phyloP scores from a whole-genome alignment of 2,888 invertebrate species.

The Hydrotaea cyrtoneurina region DNA sequence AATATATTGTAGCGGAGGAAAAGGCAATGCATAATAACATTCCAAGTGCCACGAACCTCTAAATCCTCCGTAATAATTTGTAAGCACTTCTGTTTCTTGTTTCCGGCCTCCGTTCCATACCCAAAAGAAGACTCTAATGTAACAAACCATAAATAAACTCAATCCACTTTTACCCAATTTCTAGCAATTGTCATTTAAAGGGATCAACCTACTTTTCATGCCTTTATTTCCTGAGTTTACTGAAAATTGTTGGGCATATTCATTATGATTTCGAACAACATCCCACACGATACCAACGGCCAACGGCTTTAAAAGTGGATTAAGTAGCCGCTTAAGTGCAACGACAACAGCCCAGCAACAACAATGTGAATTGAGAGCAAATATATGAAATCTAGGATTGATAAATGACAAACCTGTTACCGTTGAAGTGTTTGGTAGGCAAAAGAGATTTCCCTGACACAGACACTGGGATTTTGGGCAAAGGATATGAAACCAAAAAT shows the following conservation, averaged over 20 bases:
- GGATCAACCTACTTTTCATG: slow-evolving; percentile 74
- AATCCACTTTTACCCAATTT: not conserved
- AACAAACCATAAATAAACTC: slow-evolving; percentile 4
- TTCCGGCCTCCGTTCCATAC: not conserved
- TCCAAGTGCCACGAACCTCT: too few species aligned
- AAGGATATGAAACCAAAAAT: slow-evolving; percentile 53
- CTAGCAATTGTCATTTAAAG: slow-evolving; percentile 60
- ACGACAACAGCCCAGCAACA: slow-evolving; percentile 35
- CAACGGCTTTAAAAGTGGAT: slow-evolving; percentile 48
- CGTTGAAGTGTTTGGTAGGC: slow-evolving; percentile 8
- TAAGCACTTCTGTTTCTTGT: not conserved
- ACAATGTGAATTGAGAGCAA: slow-evolving; percentile 18
- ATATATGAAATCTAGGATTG: not conserved
- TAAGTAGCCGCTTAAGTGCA: slow-evolving; percentile 49
- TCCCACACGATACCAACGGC: slow-evolving; percentile 49
- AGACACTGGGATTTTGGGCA: slow-evolving; percentile 2
- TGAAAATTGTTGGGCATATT: slow-evolving; percentile 48
- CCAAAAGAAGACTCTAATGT: not conserved
- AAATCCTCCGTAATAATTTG: not conserved
- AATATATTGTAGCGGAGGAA: too few species aligned
- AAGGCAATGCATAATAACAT: too few species aligned
- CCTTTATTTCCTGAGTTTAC: slow-evolving; percentile 53
- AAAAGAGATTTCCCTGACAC: not conserved
- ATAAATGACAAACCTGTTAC: slow-evolving; percentile 50
- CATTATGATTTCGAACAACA: slow-evolving; percentile 35